Conservation (phyloP, 2,888 invertebrate genomes). For the Diarsia mendica region DNA sequence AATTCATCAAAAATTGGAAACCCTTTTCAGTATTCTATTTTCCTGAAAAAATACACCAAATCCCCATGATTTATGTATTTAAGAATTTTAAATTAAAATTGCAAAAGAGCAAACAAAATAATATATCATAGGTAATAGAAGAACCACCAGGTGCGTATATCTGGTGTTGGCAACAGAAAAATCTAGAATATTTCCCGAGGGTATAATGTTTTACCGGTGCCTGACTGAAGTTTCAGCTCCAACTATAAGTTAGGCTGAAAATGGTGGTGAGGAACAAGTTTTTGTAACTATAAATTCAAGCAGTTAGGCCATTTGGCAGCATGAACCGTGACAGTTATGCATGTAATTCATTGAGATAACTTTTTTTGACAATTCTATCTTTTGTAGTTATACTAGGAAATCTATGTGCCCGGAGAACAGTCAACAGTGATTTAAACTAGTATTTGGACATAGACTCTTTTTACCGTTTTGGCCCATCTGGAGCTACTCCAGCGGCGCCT, state of each 20-base stretch:
- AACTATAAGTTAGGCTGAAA: constrained; percentile 24
- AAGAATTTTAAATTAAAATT: background rate
- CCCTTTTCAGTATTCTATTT: constrained; percentile 14
- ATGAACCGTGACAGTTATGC: background rate
- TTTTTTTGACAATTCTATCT: background rate
- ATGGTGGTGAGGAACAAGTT: constrained; percentile 22
- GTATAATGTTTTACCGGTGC: constrained; percentile 37
- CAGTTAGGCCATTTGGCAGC: constrained; percentile 32
- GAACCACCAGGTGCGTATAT: constrained; percentile 39
- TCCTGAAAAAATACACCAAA: background rate
- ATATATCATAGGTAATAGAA: constrained; percentile 24
- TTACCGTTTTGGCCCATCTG: too few species aligned
- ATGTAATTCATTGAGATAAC: constrained; percentile 10
- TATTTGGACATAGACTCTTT: background rate
- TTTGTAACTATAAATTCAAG: constrained; percentile 29
- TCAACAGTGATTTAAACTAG: background rate
- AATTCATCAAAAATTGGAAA: background rate
- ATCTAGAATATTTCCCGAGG: constrained; percentile 49
- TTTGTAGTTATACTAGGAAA: too few species aligned
- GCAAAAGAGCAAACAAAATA: background rate
- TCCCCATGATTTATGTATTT: constrained; percentile 8
- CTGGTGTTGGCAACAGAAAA: constrained; percentile 33
- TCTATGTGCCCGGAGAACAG: background rate
- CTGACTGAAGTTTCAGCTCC: constrained; percentile 16
- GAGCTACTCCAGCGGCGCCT: too few species aligned